Base-by-base conservation (phyloP, 2,888 invertebrate genomes). In the Muscina levida region DNA sequence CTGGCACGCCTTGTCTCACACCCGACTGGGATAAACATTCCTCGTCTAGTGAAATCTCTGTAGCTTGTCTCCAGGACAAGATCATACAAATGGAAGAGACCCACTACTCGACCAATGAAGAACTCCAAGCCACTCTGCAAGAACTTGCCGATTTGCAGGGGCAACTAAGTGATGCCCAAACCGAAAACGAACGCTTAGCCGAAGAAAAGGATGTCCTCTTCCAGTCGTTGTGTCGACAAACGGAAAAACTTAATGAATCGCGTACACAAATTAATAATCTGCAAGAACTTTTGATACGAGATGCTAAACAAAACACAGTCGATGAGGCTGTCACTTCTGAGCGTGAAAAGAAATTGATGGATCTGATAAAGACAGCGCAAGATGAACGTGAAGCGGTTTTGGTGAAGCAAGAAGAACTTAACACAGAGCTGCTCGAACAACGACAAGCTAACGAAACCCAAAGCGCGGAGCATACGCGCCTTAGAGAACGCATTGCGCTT, bases 11-110 rank as follows among this genome's bases (percentile, higher is more conserved):
- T n/a, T 94, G 94, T 76, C 92, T 93, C 82, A 95, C 95, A 8
- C 95, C 95, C 6, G 96, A 97, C 84, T 97, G 97, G 97, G 97
- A 97, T 91, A 97, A 96, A 89, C 95, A 96, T 90, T 97, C 97
- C 75, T 95, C 95, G 56, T 95, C 96, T 81, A 97, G 97, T 90
- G 97, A 97, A 91, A 94, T 97, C 74, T 96, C 96, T 2, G 97
- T 98, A 82, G 97, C 97, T 19, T 97, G 97, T 89, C 92, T 97
- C 82, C 98, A 98, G 91, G 98, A 98, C 89, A 94, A 97, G 87
- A 97, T 98, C 85, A 93, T 96, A 89, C 87, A 90, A 86, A 91
- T 91, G 91, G 91, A 91, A 83, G 91, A 91, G 83, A 91, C 90
- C 1, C 90, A 91, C 88, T 92, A 88, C 89, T 97, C 97, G 82